Base-by-base conservation (phyloP, 2,888 invertebrate species). In the Octonoba sinensis region DNA sequence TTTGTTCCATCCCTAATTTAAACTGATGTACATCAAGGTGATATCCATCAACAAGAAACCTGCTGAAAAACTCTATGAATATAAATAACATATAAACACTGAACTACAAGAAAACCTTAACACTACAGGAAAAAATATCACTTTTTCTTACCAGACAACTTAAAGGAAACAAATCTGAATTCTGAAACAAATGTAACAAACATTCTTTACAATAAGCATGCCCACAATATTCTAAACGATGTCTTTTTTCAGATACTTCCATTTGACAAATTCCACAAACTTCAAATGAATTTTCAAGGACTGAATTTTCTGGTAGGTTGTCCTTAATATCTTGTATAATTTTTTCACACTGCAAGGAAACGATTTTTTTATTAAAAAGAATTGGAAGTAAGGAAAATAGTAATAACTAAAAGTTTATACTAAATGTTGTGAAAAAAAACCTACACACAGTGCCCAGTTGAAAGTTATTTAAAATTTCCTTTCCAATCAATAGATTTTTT, bases 201-300 rank as follows among this genome's bases (percentile, higher is more conserved):
- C 83, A 83, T 46, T 73, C 70, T 69, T 36, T 71, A 51, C 83
- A 83, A 46, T 78, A 78, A 20, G 60, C 70, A 83, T 77, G 77
- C 15, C 78, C 83, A 83, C 83, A 83, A 47, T 49, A 78, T 47
- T 73, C 72, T 16, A 83, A 64, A 36, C 83, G 49, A 59, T 83
- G 66, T 44, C 24, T 64, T 1, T 57, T 13, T 20, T 78, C 54
- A 16, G 56, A 36, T 47, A 74, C 47, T 59, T 67, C 51, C 44
- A 57, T 70, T 60, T 16, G 66, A n/a, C 83, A 83, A 18, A 83
- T 59, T n/a, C 78, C 74, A 47, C 83, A 83, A 3, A 20, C 12
- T 64, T 83, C 83, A 27, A 44, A 36, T 3, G 20, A 20, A 44
- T 22, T 0, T 49, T 65, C 49, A 49, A 22, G 49, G 20, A 16